phyloP scores from a whole-genome alignment of 2,113 vertebrate genomes.

The Hylia prasina region DNA sequence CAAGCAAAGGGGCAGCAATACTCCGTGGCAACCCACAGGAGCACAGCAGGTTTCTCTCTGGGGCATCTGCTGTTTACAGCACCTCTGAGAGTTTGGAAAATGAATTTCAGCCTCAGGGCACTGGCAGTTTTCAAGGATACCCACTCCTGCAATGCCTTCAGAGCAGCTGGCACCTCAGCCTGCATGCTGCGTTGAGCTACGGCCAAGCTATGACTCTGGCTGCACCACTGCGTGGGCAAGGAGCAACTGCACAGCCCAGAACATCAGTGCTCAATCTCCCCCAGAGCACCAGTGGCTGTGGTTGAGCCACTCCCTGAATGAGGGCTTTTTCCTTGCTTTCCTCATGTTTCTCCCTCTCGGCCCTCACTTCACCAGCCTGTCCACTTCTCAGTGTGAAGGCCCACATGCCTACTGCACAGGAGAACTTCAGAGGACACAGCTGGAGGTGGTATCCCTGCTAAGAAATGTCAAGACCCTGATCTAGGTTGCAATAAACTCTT shows the following conservation, averaged over 20 bases:
- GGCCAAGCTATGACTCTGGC: not conserved
- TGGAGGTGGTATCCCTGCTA: not conserved
- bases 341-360: not conserved
- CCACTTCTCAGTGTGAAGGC: not conserved
- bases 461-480: not conserved
- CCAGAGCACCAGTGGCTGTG: not conserved
- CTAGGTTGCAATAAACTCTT: not conserved
- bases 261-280: rapidly evolving
- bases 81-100: not conserved
- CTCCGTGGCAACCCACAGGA: not conserved
- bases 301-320: not conserved
- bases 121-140: not conserved
- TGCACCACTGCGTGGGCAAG: rapidly evolving
- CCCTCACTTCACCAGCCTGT: not conserved
- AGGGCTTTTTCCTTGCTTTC: not conserved
- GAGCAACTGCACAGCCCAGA: rapidly evolving
- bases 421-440: not conserved
- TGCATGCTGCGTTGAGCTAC: rapidly evolving
- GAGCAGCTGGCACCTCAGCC: not conserved
- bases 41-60: not conserved
- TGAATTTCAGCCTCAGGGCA: not conserved
- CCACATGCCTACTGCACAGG: not conserved
- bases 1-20: rapidly evolving
- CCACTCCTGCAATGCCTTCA: rapidly evolving
- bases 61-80: rapidly evolving